These are phyloP conservation scores for Epirrita christyi DNA, from an alignment of 2,888 invertebrate genomes.

Conservation along the genomic window DNA sequence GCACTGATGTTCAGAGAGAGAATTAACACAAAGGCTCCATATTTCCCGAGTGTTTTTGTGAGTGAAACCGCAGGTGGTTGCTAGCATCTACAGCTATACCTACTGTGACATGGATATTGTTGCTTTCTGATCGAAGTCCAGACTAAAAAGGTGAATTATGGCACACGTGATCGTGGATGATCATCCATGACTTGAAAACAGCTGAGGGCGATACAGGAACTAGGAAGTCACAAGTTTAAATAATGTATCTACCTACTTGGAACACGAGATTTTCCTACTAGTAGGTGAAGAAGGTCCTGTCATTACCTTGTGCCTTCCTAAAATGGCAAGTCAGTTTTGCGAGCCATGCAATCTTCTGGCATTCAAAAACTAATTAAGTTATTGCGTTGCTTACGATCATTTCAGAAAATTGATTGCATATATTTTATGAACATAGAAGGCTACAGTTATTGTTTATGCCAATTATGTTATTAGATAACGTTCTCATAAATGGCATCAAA, in stretches of 20 bases:
- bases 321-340: slow-evolving; percentile 3
- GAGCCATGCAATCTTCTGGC: background rate
- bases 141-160: no score
- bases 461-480: slow-evolving; percentile 4
- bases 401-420: background rate
- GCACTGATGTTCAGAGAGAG: no score
- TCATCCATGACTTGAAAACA: background rate
- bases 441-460: background rate
- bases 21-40: no score
- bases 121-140: no score
- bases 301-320: slow-evolving; percentile 8
- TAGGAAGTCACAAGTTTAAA: background rate
- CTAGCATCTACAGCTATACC: no score
- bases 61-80: no score
- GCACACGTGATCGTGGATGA: no score
- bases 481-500: slow-evolving; percentile 1
- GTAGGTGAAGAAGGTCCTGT: slow-evolving; percentile 4
- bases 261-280: slow-evolving; percentile 2
- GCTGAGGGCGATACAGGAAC: no score
- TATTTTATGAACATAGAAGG: background rate
- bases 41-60: no score
- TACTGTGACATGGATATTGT: no score
- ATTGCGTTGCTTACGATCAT: background rate
- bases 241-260: background rate
- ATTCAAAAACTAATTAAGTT: background rate